Percentiles rank a stretch among this genome's conserved stretches.
phyloP scores from a whole-genome alignment of 2,797 vertebrate genomes.

The Mus caroli region DNA sequence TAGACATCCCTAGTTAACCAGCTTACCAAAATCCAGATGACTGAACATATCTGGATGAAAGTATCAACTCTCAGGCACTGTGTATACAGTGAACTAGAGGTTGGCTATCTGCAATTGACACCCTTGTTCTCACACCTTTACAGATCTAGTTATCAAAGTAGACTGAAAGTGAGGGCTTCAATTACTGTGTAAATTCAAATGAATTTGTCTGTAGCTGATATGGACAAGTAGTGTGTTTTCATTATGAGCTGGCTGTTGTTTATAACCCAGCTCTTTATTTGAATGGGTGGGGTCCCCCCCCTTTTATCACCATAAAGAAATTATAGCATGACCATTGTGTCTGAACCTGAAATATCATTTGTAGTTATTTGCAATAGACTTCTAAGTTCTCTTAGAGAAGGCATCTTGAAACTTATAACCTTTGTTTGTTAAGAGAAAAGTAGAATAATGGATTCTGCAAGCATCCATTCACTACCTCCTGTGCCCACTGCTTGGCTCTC shows the following conservation, averaged over 20 bases:
- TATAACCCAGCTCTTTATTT: constrained; percentile 73
- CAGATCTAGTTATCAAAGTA: constrained; percentile 77
- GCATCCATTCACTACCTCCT: constrained; percentile 20
- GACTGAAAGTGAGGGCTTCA: constrained; percentile 79
- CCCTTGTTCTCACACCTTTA: constrained; percentile 76
- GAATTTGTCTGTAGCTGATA: constrained; percentile 65
- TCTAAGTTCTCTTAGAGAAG: background rate
- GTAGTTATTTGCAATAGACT: constrained; percentile 36
- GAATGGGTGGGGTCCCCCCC: background rate
- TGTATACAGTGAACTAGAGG: constrained; percentile 71
- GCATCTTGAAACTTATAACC: background rate
- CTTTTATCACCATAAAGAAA: constrained; percentile 65
- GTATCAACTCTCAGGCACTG: constrained; percentile 45
- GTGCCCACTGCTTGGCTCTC: background rate
- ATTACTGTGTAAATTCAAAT: background rate
- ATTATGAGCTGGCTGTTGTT: constrained; percentile 76
- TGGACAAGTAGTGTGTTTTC: constrained; percentile 71
- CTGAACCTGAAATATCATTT: constrained; percentile 49
- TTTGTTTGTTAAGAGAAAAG: constrained; percentile 59
- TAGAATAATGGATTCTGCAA: background rate
- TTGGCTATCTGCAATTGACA: constrained; percentile 78
- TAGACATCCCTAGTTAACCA: constrained; percentile 32
- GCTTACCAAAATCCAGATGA: constrained; percentile 62
- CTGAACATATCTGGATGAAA: constrained; percentile 66
- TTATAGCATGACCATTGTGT: constrained; percentile 57